These are phyloP conservation scores for Tetrao urogallus DNA, from an alignment of 2,113 vertebrate species.

Conservation along the genomic window DNA sequence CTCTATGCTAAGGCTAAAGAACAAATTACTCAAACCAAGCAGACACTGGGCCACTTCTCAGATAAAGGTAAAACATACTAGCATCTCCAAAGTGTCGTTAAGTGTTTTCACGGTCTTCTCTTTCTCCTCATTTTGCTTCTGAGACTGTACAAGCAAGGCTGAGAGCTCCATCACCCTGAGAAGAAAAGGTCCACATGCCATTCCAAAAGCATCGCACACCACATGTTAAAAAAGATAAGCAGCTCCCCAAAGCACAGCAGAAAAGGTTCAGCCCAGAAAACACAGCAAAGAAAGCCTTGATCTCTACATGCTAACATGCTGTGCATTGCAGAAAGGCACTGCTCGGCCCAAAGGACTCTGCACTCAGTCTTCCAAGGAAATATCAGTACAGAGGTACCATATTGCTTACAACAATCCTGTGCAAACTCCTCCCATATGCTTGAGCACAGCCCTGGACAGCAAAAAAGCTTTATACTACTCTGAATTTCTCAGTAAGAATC, in stretches of 20 bases:
- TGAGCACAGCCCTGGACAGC: not conserved
- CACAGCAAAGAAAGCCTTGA: not conserved
- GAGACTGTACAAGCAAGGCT: constrained; percentile 74
- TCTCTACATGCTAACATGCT: not conserved
- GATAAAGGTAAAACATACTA: constrained; percentile 65
- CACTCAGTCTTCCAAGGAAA: not conserved
- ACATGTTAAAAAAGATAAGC: not conserved
- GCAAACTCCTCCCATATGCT: not conserved
- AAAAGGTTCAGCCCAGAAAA: not conserved
- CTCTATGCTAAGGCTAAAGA: not conserved
- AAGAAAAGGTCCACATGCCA: constrained; percentile 34
- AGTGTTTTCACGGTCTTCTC: constrained; percentile 75
- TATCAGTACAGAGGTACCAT: not conserved
- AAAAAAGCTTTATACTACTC: not conserved
- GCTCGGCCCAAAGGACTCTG: not conserved
- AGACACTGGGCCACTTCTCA: not conserved
- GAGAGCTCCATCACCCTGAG: constrained; percentile 82
- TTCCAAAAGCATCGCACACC: constrained; percentile 36
- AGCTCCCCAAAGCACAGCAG: not conserved
- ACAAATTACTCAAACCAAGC: not conserved
- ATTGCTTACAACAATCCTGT: not conserved
- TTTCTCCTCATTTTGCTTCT: constrained; percentile 80
- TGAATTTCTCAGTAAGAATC: not conserved
- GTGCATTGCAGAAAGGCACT: not conserved
- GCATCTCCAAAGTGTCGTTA: constrained; percentile 71